These are phyloP conservation scores for Tauraco erythrolophus DNA, from an alignment of 2,113 vertebrate species.

Conservation along the genomic window DNA sequence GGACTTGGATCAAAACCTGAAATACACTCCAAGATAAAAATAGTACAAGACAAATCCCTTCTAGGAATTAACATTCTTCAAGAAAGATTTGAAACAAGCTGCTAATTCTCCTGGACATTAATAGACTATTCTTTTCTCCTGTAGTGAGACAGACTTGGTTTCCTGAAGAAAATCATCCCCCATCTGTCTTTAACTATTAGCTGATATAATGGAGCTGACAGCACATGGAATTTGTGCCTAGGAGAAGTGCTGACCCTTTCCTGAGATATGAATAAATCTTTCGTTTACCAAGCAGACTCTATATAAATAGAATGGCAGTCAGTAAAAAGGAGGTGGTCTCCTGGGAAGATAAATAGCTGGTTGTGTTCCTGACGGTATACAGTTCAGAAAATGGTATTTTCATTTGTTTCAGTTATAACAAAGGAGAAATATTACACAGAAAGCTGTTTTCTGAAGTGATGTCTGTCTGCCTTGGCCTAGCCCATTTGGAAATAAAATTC, in stretches of 20 bases:
- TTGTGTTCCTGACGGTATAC: background rate
- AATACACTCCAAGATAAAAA: background rate
- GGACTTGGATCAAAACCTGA: background rate
- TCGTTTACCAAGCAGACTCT: background rate
- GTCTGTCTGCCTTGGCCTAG: background rate
- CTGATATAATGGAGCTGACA: background rate
- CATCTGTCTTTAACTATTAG: background rate
- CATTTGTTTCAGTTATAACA: background rate
- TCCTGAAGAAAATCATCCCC: background rate
- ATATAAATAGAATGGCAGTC: background rate
- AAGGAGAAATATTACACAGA: background rate
- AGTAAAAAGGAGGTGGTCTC: background rate
- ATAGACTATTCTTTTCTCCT: background rate
- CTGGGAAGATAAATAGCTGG: constrained; percentile 3
- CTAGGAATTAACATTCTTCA: background rate
- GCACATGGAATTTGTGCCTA: background rate
- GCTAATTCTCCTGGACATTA: background rate
- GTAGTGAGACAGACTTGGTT: background rate
- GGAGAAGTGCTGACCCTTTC: background rate
- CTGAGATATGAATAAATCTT: constrained; percentile 7
- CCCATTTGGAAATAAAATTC: background rate
- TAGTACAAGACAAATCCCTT: background rate
- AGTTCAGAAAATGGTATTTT: background rate
- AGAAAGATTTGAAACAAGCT: background rate
- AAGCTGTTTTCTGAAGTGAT: background rate